A percentile compares a stretch with the other conserved stretches of the same genome.
These are phyloP conservation scores for Holothuria leucospilota DNA, from an alignment of 53 echinoderm and acorn worm species.

Conservation along the genomic window DNA sequence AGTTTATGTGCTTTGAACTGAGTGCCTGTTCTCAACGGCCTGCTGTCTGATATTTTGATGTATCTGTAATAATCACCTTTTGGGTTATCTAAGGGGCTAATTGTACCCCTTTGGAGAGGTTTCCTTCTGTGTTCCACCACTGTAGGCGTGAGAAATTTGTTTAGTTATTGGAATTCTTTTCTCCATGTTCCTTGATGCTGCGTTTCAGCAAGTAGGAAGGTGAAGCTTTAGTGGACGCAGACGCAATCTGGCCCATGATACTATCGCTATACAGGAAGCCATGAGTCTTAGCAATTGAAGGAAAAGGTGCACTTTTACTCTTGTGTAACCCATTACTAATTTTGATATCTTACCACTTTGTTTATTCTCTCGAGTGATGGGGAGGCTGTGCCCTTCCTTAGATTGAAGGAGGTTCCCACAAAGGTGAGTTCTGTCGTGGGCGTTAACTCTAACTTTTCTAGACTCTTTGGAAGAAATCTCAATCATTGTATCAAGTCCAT, in stretches of 20 bases:
- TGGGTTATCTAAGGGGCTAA: background rate
- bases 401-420: background rate
- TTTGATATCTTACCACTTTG: background rate
- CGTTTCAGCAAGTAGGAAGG: background rate
- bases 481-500: background rate
- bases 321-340: background rate
- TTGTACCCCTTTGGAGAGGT: background rate
- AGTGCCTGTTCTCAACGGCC: background rate
- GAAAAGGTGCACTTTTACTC: background rate
- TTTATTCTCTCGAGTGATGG: background rate
- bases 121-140: background rate
- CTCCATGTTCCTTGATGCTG: constrained; percentile 9
- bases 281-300: background rate
- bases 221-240: background rate
- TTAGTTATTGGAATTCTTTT: background rate
- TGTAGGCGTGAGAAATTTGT: background rate
- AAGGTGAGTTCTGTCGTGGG: background rate
- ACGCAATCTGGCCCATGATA: background rate
- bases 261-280: background rate
- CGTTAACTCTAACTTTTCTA: background rate
- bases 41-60: background rate
- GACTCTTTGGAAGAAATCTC: background rate
- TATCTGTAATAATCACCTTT: background rate
- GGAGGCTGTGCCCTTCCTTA: background rate
- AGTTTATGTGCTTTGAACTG: constrained; percentile 25